Conservation (phyloP, 2,888 invertebrate species). For the Tridacna crocea region DNA sequence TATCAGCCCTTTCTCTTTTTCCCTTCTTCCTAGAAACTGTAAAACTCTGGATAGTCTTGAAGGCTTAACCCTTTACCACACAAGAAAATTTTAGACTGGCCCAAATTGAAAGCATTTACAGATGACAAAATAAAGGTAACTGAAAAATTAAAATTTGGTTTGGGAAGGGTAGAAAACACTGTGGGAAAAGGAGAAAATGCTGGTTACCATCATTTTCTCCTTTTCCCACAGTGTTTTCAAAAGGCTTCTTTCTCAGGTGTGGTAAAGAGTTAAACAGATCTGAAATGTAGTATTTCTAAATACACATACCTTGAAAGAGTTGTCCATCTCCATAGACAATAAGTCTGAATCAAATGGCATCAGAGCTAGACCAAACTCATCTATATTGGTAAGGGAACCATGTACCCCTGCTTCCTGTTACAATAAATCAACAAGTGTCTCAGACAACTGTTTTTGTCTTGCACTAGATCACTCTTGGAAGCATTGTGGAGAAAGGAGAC, state of each 20-base stretch:
- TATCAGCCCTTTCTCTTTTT: background rate
- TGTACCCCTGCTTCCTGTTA: conserved; percentile 90
- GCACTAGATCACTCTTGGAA: background rate
- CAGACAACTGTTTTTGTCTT: too few relatives aligned
- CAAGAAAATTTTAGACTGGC: too few relatives aligned
- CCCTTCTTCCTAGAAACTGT: background rate
- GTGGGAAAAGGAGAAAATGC: background rate
- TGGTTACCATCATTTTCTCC: background rate
- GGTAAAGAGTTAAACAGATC: background rate
- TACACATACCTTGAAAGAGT: conserved; percentile 85
- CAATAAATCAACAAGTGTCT: background rate
- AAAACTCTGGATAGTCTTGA: too few relatives aligned
- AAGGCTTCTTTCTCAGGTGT: background rate
- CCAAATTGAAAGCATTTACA: too few relatives aligned
- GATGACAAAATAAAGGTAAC: too few relatives aligned
- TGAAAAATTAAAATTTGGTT: too few relatives aligned
- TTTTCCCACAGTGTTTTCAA: background rate
- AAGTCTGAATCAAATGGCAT: conserved; percentile 96
- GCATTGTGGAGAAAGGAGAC: background rate
- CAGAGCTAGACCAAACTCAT: conserved; percentile 94
- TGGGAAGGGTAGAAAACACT: background rate
- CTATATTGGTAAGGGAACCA: conserved; percentile 90
- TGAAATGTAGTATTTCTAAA: background rate
- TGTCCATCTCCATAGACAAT: conserved; percentile 94
- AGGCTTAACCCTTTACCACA: too few relatives aligned